Evolutionary conservation across 2,797 vertebrate species (phyloP).

Genomic region (Okamejei kenojei): DNA sequence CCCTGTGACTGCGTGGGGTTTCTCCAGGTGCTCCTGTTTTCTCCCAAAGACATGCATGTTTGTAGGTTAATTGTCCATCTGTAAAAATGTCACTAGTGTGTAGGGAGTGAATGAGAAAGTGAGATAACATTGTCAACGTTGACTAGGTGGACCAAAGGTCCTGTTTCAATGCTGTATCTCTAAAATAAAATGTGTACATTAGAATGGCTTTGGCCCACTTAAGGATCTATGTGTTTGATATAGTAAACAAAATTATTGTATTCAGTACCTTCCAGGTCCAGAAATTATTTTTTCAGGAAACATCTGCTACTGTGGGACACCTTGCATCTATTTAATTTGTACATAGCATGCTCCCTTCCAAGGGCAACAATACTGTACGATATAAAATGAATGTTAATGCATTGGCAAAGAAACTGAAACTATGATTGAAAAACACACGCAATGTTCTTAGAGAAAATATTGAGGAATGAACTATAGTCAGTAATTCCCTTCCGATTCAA

Average conservation of each 20-base stretch:
- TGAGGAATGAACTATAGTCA: background rate
- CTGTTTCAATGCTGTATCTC: too few species aligned
- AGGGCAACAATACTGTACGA: background rate
- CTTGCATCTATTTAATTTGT: background rate
- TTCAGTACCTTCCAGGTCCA: background rate
- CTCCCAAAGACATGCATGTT: too few species aligned
- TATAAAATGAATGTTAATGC: background rate
- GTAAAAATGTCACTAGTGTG: too few species aligned
- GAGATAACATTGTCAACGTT: too few species aligned
- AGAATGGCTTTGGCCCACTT: background rate
- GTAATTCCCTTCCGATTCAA: background rate
- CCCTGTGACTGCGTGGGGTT: too few species aligned
- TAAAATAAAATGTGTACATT: background rate
- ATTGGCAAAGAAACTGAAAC: background rate
- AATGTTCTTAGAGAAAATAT: background rate
- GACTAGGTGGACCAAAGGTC: too few species aligned
- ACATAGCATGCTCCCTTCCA: background rate
- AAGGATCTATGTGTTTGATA: background rate
- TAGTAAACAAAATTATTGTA: background rate
- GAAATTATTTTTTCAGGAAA: background rate
- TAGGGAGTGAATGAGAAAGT: too few species aligned
- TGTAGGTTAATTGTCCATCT: too few species aligned
- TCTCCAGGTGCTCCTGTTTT: too few species aligned
- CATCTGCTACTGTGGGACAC: background rate
- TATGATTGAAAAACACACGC: background rate